Evolutionary conservation across 2,113 vertebrate species (phyloP).

Genomic region (Helogale parvula): DNA sequence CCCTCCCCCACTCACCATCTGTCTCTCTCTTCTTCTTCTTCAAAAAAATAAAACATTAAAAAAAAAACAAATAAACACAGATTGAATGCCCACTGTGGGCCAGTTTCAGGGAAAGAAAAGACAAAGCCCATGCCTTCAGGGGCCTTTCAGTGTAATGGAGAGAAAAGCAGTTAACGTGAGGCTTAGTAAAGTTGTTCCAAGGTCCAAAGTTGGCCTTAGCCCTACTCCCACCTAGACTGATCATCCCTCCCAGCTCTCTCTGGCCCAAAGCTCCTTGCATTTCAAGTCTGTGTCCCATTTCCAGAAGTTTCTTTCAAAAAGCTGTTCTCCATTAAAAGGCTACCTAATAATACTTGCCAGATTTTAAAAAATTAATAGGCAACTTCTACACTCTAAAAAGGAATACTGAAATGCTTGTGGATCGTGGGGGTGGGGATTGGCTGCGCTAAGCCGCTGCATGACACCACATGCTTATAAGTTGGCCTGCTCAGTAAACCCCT

Average conservation of each 20-base stretch:
- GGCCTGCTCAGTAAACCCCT: not conserved
- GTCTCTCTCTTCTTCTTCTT: too few species aligned
- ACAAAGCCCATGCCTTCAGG: not conserved
- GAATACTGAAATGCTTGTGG: not conserved
- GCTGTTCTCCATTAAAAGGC: not conserved
- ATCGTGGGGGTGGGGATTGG: not conserved
- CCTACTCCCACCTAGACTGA: not conserved
- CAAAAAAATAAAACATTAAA: too few species aligned
- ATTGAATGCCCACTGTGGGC: too few species aligned
- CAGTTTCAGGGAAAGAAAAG: not conserved
- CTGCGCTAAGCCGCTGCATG: too few species aligned
- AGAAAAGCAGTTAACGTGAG: not conserved
- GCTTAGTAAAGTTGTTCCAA: not conserved
- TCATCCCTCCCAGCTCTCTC: not conserved
- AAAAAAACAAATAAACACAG: not conserved
- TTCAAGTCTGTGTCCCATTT: not conserved
- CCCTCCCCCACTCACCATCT: too few species aligned
- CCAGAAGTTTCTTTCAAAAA: slow-evolving; percentile 20
- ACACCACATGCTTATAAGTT: not conserved
- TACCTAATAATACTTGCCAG: not conserved
- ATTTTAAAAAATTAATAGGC: not conserved
- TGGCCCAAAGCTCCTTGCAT: not conserved
- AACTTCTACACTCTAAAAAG: not conserved
- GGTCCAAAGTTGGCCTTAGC: not conserved
- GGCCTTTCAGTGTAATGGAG: not conserved